Evolutionary conservation across 2,797 vertebrate species (phyloP), one percentile per base, ranked within the genome.

Genomic region (Glyptemys insculpta): DNA sequence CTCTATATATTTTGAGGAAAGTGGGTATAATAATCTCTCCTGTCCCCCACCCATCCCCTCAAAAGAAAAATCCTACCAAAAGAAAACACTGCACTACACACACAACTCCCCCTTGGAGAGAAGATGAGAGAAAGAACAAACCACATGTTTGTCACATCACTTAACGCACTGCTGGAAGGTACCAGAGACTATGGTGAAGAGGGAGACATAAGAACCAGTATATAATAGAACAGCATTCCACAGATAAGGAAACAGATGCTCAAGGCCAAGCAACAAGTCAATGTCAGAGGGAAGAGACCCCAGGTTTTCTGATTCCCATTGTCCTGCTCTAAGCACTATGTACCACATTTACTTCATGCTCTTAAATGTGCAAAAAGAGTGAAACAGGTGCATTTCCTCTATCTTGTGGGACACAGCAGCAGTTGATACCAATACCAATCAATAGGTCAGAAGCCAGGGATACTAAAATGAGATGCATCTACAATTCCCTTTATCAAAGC

Each of bases 121-220:
- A 81, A 16, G 23, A 83, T 1, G 3, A 49, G 37, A 95, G 59
- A 94, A 87, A 49, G 81, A 91, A 86, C 18, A 52, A 95, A 89
- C 0, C 1, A 85, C 21, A 68, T 41, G 11, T 54, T 62, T n/a
- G 31, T 34, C 31, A 34, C 31, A 62, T 34, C 59, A n/a, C 31
- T 16, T 81, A 53, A 52, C 3, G 12, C 12, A 5, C 41, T 10
- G 83, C 47, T 95, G 85, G 56, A 95, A 96, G 23, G 21, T 74
- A 25, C 37, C 37, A 74, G 37, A 41, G n/a, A 92, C 90, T 90
- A 91, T 89, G 85, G 79, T 85, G 96, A 92, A 92, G 79, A 74
- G 25, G 49, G 68, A 74, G 10, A 25, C 37, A 41, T 25, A 37
- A 23, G 68, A 74, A 44, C 68, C 12, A 12, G 21, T 25, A 74